Evolutionary conservation across 2,797 vertebrate genomes (phyloP).

Genomic region (Phoxinus dragarum): DNA sequence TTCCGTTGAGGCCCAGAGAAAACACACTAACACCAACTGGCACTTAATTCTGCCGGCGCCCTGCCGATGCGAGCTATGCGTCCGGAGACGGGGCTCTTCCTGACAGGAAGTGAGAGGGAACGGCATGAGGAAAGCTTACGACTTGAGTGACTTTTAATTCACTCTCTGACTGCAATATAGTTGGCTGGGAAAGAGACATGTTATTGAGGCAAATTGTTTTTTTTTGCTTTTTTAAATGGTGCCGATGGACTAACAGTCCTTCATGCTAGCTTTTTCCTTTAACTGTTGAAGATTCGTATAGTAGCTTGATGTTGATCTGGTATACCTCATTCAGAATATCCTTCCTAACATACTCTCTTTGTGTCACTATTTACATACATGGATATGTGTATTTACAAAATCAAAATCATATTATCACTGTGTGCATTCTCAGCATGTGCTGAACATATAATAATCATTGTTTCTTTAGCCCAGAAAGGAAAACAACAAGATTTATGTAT

Average conservation of each 20-base stretch:
- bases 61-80: constrained; percentile 88
- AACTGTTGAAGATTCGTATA: not conserved
- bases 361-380: not conserved
- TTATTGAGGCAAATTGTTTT: constrained; percentile 66
- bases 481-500: constrained; percentile 49
- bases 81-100: constrained; percentile 85
- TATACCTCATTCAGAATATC: not conserved
- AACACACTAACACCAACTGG: constrained; percentile 97
- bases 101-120: constrained; percentile 91
- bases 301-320: not conserved
- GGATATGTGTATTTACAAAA: constrained; percentile 23
- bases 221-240: constrained; percentile 48
- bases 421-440: constrained; percentile 30
- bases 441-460: constrained; percentile 12
- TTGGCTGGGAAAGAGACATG: constrained; percentile 62
- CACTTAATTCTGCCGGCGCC: constrained; percentile 93
- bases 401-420: constrained; percentile 16
- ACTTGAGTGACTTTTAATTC: constrained; percentile 90
- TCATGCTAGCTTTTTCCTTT: not conserved
- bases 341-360: not conserved
- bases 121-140: constrained; percentile 85
- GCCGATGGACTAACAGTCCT: not conserved
- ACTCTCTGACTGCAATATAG: constrained; percentile 80
- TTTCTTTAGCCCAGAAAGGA: constrained; percentile 44
- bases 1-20: constrained; percentile 89